Evolutionary conservation across 2,797 vertebrate genomes (phyloP).

Genomic region (Centroberyx gerrardi): DNA sequence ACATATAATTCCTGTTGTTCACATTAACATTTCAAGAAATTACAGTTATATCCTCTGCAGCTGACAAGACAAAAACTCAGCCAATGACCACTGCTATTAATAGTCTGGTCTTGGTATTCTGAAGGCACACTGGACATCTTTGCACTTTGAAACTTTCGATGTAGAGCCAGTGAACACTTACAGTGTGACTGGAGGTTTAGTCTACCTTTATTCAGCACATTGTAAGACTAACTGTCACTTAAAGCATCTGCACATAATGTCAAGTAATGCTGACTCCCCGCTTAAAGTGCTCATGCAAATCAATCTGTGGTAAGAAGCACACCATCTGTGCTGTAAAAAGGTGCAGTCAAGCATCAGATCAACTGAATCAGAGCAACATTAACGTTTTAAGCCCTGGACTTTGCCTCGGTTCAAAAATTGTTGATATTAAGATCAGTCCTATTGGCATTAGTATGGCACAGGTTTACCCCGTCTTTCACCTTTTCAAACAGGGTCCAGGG

Average conservation of each 20-base stretch:
- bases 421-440: conserved; percentile 23
- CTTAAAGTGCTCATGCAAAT: conserved; percentile 68
- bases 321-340: conserved; percentile 6
- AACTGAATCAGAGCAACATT: conserved; percentile 22
- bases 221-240: not conserved
- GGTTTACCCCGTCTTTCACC: not conserved
- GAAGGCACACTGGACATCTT: conserved; percentile 1
- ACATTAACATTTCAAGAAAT: not conserved
- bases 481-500: not conserved
- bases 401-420: not conserved
- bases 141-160: conserved; percentile 1
- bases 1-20: not conserved
- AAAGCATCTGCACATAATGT: conserved; percentile 12
- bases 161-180: conserved; percentile 10
- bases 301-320: not conserved
- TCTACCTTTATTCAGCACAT: conserved; percentile 37
- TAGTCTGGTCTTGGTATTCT: not conserved
- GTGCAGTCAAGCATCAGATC: not conserved
- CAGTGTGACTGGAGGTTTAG: not conserved
- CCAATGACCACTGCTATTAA: not conserved
- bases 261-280: conserved; percentile 31
- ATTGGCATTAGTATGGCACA: conserved; percentile 10
- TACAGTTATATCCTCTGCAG: not conserved
- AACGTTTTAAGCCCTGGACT: not conserved
- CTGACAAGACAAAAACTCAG: not conserved